These are phyloP conservation scores for Procambarus clarkii DNA, from an alignment of 1,140 invertebrate genomes.

Conservation along the genomic window DNA sequence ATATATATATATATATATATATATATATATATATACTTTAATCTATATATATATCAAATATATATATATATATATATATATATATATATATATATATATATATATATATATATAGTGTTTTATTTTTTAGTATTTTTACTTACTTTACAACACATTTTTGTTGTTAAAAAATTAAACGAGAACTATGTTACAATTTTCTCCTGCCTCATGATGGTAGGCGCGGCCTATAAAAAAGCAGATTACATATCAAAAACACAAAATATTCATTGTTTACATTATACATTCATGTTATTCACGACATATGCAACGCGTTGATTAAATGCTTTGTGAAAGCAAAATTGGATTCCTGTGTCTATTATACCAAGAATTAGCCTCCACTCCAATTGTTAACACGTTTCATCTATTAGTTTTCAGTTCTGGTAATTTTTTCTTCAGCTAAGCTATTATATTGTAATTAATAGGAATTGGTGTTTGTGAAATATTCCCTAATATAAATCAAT, in stretches of 20 bases:
- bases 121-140: neutral
- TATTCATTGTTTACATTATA: constrained; percentile 11
- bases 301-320: constrained; percentile 5
- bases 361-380: neutral
- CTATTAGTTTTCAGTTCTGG: too few species aligned
- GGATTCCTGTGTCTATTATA: neutral
- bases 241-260: constrained; percentile 7
- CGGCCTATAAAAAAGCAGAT: neutral
- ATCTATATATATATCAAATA: constrained; percentile 4
- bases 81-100: constrained; percentile 38
- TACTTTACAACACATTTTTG: neutral
- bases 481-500: too few species aligned
- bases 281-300: constrained; percentile 15
- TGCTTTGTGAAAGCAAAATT: neutral
- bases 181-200: neutral
- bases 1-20: constrained; percentile 17
- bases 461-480: too few species aligned
- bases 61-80: constrained; percentile 39
- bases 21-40: constrained; percentile 5
- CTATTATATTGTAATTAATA: too few species aligned
- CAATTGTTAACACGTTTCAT: too few species aligned
- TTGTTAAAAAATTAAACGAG: neutral
- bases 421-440: too few species aligned
- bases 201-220: neutral
- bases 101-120: too few species aligned